Conservation (phyloP, 2,888 invertebrate genomes). For the Gymnoscelis rufifasciata region DNA sequence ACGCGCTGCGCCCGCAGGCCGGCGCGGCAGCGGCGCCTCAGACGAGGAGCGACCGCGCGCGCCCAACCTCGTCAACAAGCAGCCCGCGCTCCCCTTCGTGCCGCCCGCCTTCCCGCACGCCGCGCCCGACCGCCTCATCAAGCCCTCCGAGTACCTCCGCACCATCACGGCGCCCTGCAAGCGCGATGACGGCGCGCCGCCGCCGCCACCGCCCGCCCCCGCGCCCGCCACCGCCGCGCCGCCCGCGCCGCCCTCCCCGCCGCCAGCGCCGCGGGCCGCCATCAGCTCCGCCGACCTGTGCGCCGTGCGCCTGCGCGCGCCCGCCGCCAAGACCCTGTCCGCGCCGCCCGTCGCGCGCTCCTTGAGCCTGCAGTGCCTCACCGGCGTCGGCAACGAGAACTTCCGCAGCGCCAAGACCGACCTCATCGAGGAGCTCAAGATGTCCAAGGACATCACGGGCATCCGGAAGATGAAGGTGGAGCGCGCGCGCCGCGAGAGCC, state of each 20-base stretch:
- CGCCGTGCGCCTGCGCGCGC: constrained; percentile 87
- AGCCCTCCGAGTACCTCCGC: constrained; percentile 94
- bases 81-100: constrained; percentile 92
- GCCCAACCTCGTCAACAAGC: constrained; percentile 88
- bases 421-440: constrained; percentile 93
- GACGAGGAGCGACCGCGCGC: constrained; percentile 77
- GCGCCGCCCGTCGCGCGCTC: constrained; percentile 84
- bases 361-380: constrained; percentile 85
- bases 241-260: constrained; percentile 50
- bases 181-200: constrained; percentile 72
- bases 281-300: constrained; percentile 93
- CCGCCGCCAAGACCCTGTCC: constrained; percentile 89
- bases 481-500: constrained; percentile 89
- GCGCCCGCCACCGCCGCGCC: constrained; percentile 58
- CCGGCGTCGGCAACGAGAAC: constrained; percentile 80
- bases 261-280: constrained; percentile 87
- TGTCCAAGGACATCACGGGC: constrained; percentile 95
- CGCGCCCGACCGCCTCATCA: constrained; percentile 91
- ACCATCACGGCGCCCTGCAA: constrained; percentile 85
- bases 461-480: constrained; percentile 96
- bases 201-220: constrained; percentile 81
- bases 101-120: constrained; percentile 92
- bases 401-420: constrained; percentile 89
- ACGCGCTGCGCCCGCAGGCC: constrained; percentile 58
- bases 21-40: constrained; percentile 66